A percentile compares a stretch with the other conserved stretches of the same genome.
Conservation (phyloP, 2,797 vertebrate genomes). For the Lerista edwardsae region DNA sequence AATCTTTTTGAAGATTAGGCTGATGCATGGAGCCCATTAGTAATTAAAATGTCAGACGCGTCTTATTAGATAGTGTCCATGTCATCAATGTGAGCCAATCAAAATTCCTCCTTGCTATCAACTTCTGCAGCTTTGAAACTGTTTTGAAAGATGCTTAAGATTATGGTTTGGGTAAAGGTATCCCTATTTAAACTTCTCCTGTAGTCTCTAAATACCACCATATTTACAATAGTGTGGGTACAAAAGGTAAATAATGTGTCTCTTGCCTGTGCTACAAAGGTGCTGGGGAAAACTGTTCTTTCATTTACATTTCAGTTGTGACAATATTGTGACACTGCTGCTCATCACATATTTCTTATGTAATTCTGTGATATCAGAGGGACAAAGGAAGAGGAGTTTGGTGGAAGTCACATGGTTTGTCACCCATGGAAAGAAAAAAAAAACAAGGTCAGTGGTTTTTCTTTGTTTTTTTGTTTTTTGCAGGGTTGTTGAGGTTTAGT, state of each 20-base stretch:
- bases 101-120: too few species aligned
- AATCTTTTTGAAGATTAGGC: too few species aligned
- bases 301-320: neutral
- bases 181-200: too few species aligned
- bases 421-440: constrained; percentile 17
- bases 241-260: constrained; percentile 12
- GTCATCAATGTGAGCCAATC: too few species aligned
- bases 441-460: constrained; percentile 75
- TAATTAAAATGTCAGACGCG: too few species aligned
- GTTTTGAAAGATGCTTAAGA: too few species aligned
- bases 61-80: too few species aligned
- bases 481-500: constrained; percentile 71
- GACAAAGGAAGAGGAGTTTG: constrained; percentile 58
- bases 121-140: too few species aligned
- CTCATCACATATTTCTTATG: constrained; percentile 14
- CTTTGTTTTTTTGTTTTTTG: too few species aligned
- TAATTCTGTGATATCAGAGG: constrained; percentile 53
- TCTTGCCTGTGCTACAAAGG: constrained; percentile 4
- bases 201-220: neutral
- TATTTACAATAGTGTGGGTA: neutral
- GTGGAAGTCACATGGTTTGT: constrained; percentile 64
- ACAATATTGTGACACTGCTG: constrained; percentile 11
- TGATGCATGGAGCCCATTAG: too few species aligned
- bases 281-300: neutral
- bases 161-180: too few species aligned